Percentiles rank a stretch among this genome's conserved stretches.
Evolutionary conservation across 2,888 invertebrate genomes (phyloP).

Genomic region (Fragum whitleyi): DNA sequence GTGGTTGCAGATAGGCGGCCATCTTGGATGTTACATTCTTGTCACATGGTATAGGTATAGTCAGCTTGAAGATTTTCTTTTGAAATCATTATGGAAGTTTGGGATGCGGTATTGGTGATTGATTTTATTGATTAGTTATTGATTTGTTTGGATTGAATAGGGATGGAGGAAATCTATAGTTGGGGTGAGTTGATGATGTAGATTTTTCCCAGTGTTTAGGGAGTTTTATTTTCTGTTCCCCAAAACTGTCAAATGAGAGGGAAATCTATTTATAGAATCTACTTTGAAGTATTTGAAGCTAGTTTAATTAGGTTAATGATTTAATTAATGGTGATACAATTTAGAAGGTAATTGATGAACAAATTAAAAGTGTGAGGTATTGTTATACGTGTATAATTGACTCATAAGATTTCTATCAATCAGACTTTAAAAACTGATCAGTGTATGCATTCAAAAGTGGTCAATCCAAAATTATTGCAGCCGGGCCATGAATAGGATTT

Average conservation of each 20-base stretch:
- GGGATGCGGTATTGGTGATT: neutral
- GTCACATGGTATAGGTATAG: constrained; percentile 8
- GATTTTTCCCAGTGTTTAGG: neutral
- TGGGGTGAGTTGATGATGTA: constrained; percentile 19
- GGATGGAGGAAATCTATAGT: constrained; percentile 27
- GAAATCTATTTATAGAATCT: constrained; percentile 8
- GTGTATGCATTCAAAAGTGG: too few relatives aligned
- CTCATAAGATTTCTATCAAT: too few relatives aligned
- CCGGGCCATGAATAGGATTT: too few relatives aligned
- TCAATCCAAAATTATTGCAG: too few relatives aligned
- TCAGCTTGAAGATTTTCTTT: constrained; percentile 10
- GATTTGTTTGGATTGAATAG: neutral
- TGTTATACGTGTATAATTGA: too few relatives aligned
- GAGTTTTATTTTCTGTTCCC: neutral
- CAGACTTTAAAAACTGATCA: too few relatives aligned
- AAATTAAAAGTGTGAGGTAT: too few relatives aligned
- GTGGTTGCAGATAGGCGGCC: constrained; percentile 49
- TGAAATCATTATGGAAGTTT: constrained; percentile 16
- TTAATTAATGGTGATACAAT: neutral
- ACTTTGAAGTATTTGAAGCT: neutral
- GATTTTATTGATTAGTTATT: constrained; percentile 8
- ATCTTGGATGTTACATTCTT: constrained; percentile 37
- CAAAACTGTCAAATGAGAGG: constrained; percentile 1
- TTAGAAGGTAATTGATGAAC: too few relatives aligned
- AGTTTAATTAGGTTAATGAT: neutral